Base-by-base conservation (phyloP, 2,113 vertebrate species). In the Australoheros scitulus region DNA sequence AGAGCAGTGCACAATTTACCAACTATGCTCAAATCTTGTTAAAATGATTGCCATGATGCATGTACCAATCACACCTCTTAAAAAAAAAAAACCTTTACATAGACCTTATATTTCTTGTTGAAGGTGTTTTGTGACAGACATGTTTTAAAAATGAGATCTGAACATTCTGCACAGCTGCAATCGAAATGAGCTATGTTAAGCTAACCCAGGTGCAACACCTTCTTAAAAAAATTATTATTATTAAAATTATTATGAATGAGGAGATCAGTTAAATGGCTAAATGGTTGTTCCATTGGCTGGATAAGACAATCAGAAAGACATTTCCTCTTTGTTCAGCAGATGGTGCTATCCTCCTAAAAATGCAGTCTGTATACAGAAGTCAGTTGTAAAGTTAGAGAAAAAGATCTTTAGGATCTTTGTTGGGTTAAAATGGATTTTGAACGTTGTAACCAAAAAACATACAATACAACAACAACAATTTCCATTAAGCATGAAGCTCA, bases 251-350 rank as follows among this genome's bases (percentile, higher is more conserved):
- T 57, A 57, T 57, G 55, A 57, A 11, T 18, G 4, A 26, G 3
- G 0, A 61, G 5, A 82, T 82, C 47, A 18, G 63, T 26, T 68
- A 68, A 68, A 76, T 0, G 47, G 43, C 11, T 32, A 24, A 13
- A n/a, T 56, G 55, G 20, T n/a, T n/a, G 3, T 56, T n/a, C 6
- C 10, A 77, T 15, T 6, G 43, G 43, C 20, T 32, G 57, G 43
- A 60, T 24, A 36, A 83, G 85, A 92, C 89, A 91, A 92, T 92
- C 89, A 6, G 78, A 6, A 9, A 56, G 84, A 59, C 3, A 50
- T 92, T 86, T 59, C 58, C 14, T 26, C 17, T 86, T 87, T 87
- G 81, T 61, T 55, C 93, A 89, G 22, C 76, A 92, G 92, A 77
- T 86, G 93, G 92, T 75, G 90, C 86, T 80, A 84, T 17, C 43